Conservation (phyloP, 2,888 invertebrate species). For the Chymomyza fuscimana region DNA sequence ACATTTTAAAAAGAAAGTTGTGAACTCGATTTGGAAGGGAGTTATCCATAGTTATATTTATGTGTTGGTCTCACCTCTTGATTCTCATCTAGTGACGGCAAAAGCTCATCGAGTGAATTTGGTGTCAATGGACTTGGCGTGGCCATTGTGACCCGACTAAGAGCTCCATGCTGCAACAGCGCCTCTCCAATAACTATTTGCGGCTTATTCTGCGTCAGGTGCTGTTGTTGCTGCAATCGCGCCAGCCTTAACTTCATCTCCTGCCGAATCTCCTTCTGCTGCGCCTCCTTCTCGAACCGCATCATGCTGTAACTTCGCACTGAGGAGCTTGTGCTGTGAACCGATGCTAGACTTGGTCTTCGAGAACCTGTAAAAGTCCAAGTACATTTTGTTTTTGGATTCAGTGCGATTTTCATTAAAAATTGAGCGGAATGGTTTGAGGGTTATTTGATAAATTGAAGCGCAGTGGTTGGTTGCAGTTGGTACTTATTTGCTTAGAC, state of each 20-base stretch:
- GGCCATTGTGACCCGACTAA: constrained; percentile 73
- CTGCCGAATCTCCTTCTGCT: constrained; percentile 88
- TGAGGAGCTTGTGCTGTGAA: constrained; percentile 91
- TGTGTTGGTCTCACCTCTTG: constrained; percentile 83
- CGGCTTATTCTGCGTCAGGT: constrained; percentile 81
- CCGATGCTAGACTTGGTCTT: constrained; percentile 92
- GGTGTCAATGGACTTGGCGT: constrained; percentile 90
- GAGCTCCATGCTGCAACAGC: constrained; percentile 70
- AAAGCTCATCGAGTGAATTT: constrained; percentile 90
- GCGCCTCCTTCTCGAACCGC: constrained; percentile 89
- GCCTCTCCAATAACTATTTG: constrained; percentile 80
- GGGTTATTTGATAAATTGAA: background rate
- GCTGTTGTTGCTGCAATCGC: constrained; percentile 83
- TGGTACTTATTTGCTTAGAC: background rate
- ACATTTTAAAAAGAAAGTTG: too few relatives aligned
- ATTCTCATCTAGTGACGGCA: constrained; percentile 89
- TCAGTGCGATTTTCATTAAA: background rate
- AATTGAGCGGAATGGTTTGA: background rate
- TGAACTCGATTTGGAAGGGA: too few relatives aligned
- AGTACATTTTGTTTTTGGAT: constrained; percentile 6
- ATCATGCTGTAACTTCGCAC: constrained; percentile 90
- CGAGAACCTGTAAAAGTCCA: constrained; percentile 85
- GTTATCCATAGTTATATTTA: too few relatives aligned
- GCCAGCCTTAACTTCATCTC: constrained; percentile 89
- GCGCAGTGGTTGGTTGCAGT: background rate